These are phyloP conservation scores for Steatornis caripensis DNA, from an alignment of 2,113 vertebrate species.

Conservation along the genomic window DNA sequence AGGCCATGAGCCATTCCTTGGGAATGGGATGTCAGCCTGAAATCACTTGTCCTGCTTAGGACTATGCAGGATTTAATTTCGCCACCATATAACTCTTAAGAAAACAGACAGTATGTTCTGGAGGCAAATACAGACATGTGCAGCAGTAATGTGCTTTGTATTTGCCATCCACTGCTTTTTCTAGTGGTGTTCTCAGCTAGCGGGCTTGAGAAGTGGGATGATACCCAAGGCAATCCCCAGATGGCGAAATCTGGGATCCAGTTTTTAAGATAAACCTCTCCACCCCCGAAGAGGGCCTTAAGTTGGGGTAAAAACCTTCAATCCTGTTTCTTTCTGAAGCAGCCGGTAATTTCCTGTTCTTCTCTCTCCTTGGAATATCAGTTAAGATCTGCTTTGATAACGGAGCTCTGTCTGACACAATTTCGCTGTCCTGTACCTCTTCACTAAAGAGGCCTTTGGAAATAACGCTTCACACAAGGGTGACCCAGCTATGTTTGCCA, in stretches of 20 bases:
- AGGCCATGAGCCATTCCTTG: neutral
- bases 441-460: neutral
- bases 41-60: neutral
- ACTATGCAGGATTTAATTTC: neutral
- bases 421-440: rapidly evolving
- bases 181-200: neutral
- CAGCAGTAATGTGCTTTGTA: neutral
- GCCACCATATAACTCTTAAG: neutral
- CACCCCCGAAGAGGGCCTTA: neutral
- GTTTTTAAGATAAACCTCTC: neutral
- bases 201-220: neutral
- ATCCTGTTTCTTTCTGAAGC: neutral
- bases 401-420: neutral
- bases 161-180: neutral
- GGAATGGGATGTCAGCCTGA: neutral
- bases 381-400: neutral
- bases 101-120: neutral
- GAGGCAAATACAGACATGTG: neutral
- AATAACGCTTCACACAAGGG: neutral
- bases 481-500: neutral
- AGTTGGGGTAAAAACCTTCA: neutral
- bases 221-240: neutral
- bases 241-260: neutral
- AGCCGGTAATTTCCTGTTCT: neutral
- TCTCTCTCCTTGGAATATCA: neutral